A percentile compares a stretch with the other conserved stretches of the same genome.
phyloP scores from a whole-genome alignment of 2,888 invertebrate genomes.

The Taenaris catops region DNA sequence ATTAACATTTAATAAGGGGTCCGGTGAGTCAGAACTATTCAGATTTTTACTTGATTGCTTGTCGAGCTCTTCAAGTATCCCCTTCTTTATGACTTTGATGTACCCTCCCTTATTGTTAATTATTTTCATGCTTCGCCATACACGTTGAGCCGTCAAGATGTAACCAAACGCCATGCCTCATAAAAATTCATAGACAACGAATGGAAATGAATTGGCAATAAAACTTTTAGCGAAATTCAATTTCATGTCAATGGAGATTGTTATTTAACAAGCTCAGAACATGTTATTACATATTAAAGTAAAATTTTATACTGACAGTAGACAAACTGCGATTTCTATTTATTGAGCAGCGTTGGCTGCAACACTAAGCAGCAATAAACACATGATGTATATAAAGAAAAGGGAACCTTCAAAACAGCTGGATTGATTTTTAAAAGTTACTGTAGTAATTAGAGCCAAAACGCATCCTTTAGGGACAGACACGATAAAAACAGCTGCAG shows the following conservation, averaged over 20 bases:
- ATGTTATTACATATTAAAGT: too few species aligned
- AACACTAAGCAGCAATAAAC: too few species aligned
- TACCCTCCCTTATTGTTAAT: conserved; percentile 71
- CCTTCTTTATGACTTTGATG: conserved; percentile 73
- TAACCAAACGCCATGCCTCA: conserved; percentile 40
- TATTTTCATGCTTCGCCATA: conserved; percentile 71
- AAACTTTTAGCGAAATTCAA: conserved; percentile 18
- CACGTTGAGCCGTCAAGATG: conserved; percentile 59
- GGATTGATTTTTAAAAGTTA: too few species aligned
- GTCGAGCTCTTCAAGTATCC: conserved; percentile 74
- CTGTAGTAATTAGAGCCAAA: too few species aligned
- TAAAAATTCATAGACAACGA: conserved; percentile 64
- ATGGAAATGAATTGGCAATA: conserved; percentile 34
- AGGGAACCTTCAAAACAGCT: too few species aligned
- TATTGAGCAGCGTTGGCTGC: too few species aligned
- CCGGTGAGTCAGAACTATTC: conserved; percentile 72
- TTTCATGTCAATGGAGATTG: conserved; percentile 15
- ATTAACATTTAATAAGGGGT: conserved; percentile 78
- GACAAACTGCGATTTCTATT: too few species aligned
- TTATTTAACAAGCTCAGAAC: too few species aligned
- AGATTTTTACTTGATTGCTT: conserved; percentile 79
- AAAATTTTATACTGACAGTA: too few species aligned
- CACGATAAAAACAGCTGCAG: too few species aligned
- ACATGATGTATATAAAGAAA: too few species aligned
- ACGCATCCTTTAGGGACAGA: too few species aligned